Evolutionary conservation across 2,797 vertebrate genomes (phyloP).

Genomic region (Hemibagrus guttatus): DNA sequence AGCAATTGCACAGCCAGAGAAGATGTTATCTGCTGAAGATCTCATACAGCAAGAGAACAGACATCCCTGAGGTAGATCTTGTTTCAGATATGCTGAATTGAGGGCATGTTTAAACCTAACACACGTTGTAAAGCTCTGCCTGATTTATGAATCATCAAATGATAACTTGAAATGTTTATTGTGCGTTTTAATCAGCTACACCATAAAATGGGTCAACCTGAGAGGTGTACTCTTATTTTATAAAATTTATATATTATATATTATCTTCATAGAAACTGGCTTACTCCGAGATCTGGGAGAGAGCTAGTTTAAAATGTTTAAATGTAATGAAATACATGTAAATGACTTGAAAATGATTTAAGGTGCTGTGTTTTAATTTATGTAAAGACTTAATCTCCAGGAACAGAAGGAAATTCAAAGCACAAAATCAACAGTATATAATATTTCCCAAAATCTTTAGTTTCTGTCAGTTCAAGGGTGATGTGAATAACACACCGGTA

Average conservation of each 20-base stretch:
- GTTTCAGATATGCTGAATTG: conserved; percentile 2
- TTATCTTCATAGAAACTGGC: not conserved
- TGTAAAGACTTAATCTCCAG: not conserved
- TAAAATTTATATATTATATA: too few relatives aligned
- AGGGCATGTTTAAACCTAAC: not conserved
- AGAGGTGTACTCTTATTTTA: not conserved
- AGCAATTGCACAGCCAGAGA: not conserved
- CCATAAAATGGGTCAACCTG: conserved; percentile 2
- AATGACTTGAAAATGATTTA: not conserved
- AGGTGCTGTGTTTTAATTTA: not conserved
- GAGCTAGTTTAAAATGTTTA: not conserved
- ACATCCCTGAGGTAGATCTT: not conserved
- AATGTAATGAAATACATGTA: not conserved
- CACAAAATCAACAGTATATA: not conserved
- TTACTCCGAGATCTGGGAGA: too few relatives aligned
- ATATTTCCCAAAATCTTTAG: not conserved
- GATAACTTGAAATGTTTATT: not conserved
- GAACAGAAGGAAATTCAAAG: not conserved
- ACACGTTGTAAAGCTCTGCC: not conserved
- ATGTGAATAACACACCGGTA: not conserved
- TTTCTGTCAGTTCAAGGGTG: not conserved
- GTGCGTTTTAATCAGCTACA: not conserved
- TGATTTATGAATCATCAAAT: not conserved
- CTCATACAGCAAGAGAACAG: not conserved
- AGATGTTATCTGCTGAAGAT: conserved; percentile 5